phyloP scores from a whole-genome alignment of 2,113 vertebrate genomes.

The Caranx melampygus region DNA sequence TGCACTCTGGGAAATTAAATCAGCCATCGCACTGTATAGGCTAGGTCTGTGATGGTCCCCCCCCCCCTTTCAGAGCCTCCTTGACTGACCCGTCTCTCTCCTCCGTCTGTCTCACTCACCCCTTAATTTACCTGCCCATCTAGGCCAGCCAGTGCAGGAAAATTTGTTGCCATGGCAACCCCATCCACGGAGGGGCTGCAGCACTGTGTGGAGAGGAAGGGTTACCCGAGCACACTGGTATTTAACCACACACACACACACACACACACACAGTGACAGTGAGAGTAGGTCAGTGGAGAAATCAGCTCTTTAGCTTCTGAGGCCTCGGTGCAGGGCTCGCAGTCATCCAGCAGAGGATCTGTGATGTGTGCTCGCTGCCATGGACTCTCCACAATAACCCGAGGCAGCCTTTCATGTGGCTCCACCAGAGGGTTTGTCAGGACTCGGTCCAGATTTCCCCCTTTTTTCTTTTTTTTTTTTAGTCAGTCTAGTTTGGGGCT shows the following conservation, averaged over 20 bases:
- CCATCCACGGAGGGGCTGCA: constrained; percentile 21
- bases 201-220: constrained; percentile 18
- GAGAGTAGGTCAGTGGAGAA: constrained; percentile 43
- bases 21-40: background rate
- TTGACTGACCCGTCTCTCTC: constrained; percentile 33
- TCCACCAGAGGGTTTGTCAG: constrained; percentile 19
- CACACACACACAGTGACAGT: background rate
- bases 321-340: constrained; percentile 11
- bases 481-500: constrained; percentile 21
- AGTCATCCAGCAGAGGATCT: constrained; percentile 35
- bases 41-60: background rate
- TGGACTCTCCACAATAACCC: constrained; percentile 35
- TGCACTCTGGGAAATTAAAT: constrained; percentile 9
- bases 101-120: constrained; percentile 4
- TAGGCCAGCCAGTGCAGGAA: constrained; percentile 25
- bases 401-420: constrained; percentile 43
- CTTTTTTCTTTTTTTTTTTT: background rate
- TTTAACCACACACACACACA: constrained; percentile 48
- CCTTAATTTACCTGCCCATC: constrained; percentile 63
- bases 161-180: constrained; percentile 67
- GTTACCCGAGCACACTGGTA: constrained; percentile 36
- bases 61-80: constrained; percentile 10
- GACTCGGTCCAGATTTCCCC: constrained; percentile 4
- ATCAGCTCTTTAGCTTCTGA: constrained; percentile 18
- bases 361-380: constrained; percentile 31